Evolutionary conservation across 2,797 vertebrate species (phyloP).

Genomic region (Pangasius mekongensis): DNA sequence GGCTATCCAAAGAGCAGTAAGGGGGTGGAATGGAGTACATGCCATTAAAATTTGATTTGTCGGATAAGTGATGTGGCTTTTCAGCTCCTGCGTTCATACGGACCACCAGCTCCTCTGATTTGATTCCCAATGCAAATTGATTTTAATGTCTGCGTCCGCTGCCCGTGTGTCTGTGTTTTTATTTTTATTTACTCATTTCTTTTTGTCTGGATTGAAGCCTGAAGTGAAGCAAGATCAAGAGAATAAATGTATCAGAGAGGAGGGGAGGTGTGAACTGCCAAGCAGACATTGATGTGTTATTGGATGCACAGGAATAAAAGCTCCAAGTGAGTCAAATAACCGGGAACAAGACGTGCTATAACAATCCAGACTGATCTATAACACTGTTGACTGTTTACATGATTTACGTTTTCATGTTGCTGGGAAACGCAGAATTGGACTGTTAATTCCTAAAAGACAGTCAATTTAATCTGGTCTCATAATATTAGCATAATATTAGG

Average conservation of each 20-base stretch:
- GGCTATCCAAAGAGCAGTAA: constrained; percentile 59
- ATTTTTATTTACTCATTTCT: constrained; percentile 24
- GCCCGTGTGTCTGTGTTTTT: constrained; percentile 27
- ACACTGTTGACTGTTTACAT: not conserved
- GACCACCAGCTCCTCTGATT: constrained; percentile 62
- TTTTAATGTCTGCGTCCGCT: constrained; percentile 64
- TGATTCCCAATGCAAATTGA: constrained; percentile 66
- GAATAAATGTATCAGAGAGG: constrained; percentile 8
- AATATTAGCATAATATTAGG: not conserved
- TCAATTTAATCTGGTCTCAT: not conserved
- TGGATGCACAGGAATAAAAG: constrained; percentile 3
- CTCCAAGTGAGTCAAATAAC: constrained; percentile 3
- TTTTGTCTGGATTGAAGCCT: not conserved
- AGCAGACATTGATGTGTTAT: not conserved
- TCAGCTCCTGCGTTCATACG: constrained; percentile 49
- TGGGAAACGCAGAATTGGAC: not conserved
- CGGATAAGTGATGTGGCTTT: constrained; percentile 66
- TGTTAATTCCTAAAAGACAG: not conserved
- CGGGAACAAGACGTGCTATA: not conserved
- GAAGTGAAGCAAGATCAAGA: constrained; percentile 9
- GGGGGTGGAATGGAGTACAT: constrained; percentile 61
- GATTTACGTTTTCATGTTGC: not conserved
- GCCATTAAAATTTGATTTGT: constrained; percentile 70
- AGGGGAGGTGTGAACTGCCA: not conserved
- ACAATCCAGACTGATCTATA: not conserved